phyloP scores from a whole-genome alignment of 2,113 vertebrate genomes.

The Pachyramphus minor region DNA sequence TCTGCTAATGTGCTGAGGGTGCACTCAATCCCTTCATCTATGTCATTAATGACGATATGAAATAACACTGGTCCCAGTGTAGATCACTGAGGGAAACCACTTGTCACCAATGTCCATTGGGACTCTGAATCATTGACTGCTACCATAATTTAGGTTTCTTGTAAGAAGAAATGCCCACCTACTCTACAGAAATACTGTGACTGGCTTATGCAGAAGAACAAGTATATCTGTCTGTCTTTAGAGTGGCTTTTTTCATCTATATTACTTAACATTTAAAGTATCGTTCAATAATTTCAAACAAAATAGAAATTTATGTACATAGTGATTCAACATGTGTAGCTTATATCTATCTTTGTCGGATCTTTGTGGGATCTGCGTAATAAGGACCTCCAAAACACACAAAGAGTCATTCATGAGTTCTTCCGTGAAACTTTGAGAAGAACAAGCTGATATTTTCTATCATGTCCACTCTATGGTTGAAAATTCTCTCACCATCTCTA shows the following conservation, averaged over 20 bases:
- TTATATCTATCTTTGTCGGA: background rate
- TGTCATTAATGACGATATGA: background rate
- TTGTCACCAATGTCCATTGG: background rate
- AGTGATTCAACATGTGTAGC: background rate
- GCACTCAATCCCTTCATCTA: rapidly evolving
- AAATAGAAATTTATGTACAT: background rate
- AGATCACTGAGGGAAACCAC: background rate
- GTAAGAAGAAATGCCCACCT: background rate
- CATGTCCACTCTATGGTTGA: background rate
- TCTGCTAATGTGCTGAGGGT: background rate
- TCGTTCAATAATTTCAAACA: background rate
- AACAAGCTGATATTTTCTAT: background rate
- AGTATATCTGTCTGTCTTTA: background rate
- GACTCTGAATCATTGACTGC: background rate
- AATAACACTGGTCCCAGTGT: background rate
- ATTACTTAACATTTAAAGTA: background rate
- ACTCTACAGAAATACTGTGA: background rate
- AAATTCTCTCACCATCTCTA: background rate
- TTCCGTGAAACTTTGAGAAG: background rate
- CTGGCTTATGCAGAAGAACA: background rate
- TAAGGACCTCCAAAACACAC: background rate
- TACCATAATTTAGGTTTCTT: background rate
- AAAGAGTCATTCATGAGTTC: background rate
- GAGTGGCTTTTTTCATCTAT: background rate
- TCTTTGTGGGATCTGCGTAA: too few species aligned